A percentile compares a stretch with the other conserved stretches of the same genome.
These are phyloP conservation scores for Balanococcus diminutus DNA, from an alignment of 2,888 invertebrate species.

Conservation along the genomic window DNA sequence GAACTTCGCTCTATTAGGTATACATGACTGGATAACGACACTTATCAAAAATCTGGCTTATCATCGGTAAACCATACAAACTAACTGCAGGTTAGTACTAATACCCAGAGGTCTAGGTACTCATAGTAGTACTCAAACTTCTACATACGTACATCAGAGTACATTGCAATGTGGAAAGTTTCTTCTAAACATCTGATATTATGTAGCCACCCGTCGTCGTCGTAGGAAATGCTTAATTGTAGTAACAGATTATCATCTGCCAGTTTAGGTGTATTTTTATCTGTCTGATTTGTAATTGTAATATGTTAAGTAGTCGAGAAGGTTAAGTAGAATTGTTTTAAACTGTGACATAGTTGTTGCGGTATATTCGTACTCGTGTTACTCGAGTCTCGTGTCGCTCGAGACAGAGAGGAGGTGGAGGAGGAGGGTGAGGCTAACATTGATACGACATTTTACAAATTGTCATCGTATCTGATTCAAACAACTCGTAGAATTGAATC, in stretches of 20 bases:
- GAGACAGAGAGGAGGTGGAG: too few relatives aligned
- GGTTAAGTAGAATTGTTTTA: conserved; percentile 20
- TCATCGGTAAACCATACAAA: not conserved
- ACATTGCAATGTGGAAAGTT: not conserved
- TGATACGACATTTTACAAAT: not conserved
- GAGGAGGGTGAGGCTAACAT: not conserved
- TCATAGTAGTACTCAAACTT: not conserved
- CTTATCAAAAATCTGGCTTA: not conserved
- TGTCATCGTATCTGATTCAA: not conserved
- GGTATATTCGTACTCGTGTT: not conserved
- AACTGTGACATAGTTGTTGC: not conserved
- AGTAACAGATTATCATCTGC: conserved; percentile 9
- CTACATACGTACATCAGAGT: not conserved
- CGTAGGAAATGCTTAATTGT: conserved; percentile 9
- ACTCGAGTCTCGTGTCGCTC: not conserved
- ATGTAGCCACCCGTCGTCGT: not conserved
- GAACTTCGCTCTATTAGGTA: conserved; percentile 8
- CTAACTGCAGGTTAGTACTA: too few relatives aligned
- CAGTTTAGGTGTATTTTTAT: conserved; percentile 28
- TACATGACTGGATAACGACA: not conserved
- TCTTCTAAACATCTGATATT: not conserved
- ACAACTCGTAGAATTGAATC: not conserved
- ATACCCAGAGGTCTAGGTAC: too few relatives aligned
- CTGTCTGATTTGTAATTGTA: conserved; percentile 2
- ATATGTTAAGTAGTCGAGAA: conserved; percentile 24